phyloP scores from a whole-genome alignment of 2,888 invertebrate species.

The Nomada hirtipes region DNA sequence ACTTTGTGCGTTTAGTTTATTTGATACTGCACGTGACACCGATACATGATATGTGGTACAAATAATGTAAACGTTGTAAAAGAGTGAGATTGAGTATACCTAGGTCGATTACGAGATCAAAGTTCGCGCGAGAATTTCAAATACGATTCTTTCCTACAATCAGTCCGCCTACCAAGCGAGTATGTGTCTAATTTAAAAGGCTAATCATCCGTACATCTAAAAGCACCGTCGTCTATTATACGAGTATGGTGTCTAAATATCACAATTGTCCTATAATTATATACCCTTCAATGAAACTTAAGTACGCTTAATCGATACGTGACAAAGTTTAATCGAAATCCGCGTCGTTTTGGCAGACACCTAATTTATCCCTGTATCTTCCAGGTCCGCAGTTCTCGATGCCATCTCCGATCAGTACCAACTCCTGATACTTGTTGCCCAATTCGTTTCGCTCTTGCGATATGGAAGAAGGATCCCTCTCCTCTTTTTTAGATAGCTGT shows the following conservation, averaged over 20 bases:
- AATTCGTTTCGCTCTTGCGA: conserved; percentile 48
- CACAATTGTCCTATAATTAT: conserved; percentile 36
- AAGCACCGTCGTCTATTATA: conserved; percentile 24
- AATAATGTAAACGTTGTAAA: conserved; percentile 33
- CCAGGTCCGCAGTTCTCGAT: conserved; percentile 92
- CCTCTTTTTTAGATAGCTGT: conserved; percentile 51
- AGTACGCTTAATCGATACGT: neutral
- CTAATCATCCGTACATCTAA: neutral
- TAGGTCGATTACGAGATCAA: conserved; percentile 16
- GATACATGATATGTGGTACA: neutral
- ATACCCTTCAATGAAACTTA: neutral
- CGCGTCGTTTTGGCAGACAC: conserved; percentile 86
- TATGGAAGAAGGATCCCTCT: conserved; percentile 10
- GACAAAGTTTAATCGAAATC: conserved; percentile 47
- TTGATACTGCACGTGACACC: conserved; percentile 6
- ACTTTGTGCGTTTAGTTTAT: conserved; percentile 14
- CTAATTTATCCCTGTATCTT: conserved; percentile 88
- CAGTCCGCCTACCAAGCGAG: neutral
- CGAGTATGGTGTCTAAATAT: conserved; percentile 26
- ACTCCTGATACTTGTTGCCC: conserved; percentile 77
- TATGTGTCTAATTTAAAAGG: neutral
- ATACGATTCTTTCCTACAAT: neutral
- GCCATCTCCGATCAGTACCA: conserved; percentile 87
- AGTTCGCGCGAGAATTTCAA: neutral
- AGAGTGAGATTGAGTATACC: neutral